phyloP scores from a whole-genome alignment of 2,113 vertebrate species.

The Takifugu flavidus region DNA sequence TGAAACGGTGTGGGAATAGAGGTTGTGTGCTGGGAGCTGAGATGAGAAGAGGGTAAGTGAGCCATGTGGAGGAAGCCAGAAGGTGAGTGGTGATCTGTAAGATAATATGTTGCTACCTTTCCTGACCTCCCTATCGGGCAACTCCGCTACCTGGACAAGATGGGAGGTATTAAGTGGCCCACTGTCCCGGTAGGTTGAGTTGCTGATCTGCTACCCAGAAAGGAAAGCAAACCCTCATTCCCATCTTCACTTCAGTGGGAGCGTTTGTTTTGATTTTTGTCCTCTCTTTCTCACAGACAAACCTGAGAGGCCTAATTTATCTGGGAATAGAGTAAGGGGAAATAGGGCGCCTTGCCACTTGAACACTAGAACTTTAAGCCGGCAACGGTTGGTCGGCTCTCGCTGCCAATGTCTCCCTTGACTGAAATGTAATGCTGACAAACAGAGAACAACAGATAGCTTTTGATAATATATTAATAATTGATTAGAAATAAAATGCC shows the following conservation, averaged over 20 bases:
- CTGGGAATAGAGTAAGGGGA: constrained; percentile 72
- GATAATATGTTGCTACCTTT: constrained; percentile 72
- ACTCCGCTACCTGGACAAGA: constrained; percentile 72
- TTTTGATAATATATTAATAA: constrained; percentile 31
- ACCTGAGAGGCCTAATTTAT: constrained; percentile 77
- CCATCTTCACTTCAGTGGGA: constrained; percentile 74
- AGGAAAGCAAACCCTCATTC: constrained; percentile 76
- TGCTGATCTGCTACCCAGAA: constrained; percentile 71
- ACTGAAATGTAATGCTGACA: constrained; percentile 60
- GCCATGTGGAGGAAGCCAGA: constrained; percentile 70
- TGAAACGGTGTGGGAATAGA: constrained; percentile 51
- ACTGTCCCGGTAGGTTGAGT: constrained; percentile 74
- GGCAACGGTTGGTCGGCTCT: constrained; percentile 54
- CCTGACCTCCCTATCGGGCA: constrained; percentile 70
- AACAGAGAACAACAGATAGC: constrained; percentile 30
- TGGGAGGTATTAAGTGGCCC: constrained; percentile 69
- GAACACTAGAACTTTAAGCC: constrained; percentile 73
- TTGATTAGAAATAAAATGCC: constrained; percentile 11
- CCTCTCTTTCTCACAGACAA: constrained; percentile 77
- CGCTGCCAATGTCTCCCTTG: constrained; percentile 58
- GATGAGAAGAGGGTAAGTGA: constrained; percentile 70
- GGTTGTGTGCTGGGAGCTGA: constrained; percentile 43
- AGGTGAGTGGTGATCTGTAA: constrained; percentile 72
- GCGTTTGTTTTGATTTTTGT: constrained; percentile 81
- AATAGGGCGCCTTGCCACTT: constrained; percentile 71